These are phyloP conservation scores for Corythoichthys haematopterus DNA, from an alignment of 2,113 vertebrate species.

Conservation along the genomic window DNA sequence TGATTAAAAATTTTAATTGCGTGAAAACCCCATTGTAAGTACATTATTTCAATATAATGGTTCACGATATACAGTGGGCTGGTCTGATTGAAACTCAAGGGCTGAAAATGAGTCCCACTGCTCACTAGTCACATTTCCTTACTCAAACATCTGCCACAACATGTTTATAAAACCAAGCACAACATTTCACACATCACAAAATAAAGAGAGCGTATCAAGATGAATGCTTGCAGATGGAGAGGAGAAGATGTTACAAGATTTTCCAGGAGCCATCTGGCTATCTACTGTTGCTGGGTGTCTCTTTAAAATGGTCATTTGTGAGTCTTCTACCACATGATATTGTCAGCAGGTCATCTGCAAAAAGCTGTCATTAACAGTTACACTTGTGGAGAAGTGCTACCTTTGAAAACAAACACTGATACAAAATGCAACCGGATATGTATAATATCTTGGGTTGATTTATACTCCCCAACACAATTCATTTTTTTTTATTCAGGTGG, in stretches of 20 bases:
- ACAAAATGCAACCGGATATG: no score
- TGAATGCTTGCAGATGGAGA: slow-evolving; percentile 70
- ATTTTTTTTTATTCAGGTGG: background rate
- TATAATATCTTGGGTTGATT: background rate
- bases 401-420: slow-evolving; percentile 7
- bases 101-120: background rate
- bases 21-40: no score
- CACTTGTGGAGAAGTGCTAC: slow-evolving; percentile 41
- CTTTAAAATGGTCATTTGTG: slow-evolving; percentile 72
- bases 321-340: slow-evolving; percentile 34
- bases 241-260: slow-evolving; percentile 51
- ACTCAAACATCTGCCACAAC: slow-evolving; percentile 50
- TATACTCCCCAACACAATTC: background rate
- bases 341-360: slow-evolving; percentile 52
- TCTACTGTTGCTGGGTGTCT: slow-evolving; percentile 47
- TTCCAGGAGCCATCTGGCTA: slow-evolving; percentile 68
- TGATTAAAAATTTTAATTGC: no score
- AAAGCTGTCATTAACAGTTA: slow-evolving; percentile 39
- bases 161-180: slow-evolving; percentile 57
- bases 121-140: slow-evolving; percentile 46
- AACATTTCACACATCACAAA: slow-evolving; percentile 64
- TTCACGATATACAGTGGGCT: no score
- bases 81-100: no score
- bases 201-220: slow-evolving; percentile 40
- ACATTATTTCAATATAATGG: no score